Conservation (phyloP, 2,888 invertebrate genomes). For the Blera fallax region DNA sequence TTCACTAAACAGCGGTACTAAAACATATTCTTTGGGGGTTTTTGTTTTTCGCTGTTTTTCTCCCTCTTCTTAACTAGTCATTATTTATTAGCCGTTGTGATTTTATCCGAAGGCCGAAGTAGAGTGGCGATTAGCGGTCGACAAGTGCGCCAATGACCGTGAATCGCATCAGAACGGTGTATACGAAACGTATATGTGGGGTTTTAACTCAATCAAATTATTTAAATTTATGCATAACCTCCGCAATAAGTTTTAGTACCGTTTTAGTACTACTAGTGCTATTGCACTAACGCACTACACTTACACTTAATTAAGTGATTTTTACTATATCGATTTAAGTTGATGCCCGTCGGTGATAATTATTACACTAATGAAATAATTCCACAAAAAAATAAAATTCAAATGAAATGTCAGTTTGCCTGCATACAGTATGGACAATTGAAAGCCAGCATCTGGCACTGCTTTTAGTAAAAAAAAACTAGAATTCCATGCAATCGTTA, state of each 20-base stretch:
- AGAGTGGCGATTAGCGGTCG: slow-evolving; percentile 58
- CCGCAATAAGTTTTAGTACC: slow-evolving; percentile 13
- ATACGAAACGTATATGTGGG: background rate
- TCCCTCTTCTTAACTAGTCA: slow-evolving; percentile 40
- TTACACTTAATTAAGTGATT: slow-evolving; percentile 3
- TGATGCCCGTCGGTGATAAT: background rate
- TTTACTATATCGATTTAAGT: background rate
- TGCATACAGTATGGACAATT: background rate
- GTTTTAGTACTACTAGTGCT: background rate
- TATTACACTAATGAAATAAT: background rate
- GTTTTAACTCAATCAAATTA: slow-evolving; percentile 14
- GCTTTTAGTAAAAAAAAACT: background rate
- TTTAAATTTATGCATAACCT: slow-evolving; percentile 2
- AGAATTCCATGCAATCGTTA: slow-evolving; percentile 10
- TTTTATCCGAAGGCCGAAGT: slow-evolving; percentile 62
- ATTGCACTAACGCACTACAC: background rate
- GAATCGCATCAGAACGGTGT: slow-evolving; percentile 36
- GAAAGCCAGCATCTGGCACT: slow-evolving; percentile 1
- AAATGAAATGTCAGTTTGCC: no score
- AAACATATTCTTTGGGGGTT: background rate
- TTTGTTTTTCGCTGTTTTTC: background rate
- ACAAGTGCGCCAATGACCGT: slow-evolving; percentile 68
- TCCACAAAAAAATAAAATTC: no score
- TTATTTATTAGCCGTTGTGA: slow-evolving; percentile 58
- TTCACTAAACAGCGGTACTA: background rate